These are phyloP conservation scores for Anabas testudineus DNA, from an alignment of 2,797 vertebrate genomes.

Conservation along the genomic window DNA sequence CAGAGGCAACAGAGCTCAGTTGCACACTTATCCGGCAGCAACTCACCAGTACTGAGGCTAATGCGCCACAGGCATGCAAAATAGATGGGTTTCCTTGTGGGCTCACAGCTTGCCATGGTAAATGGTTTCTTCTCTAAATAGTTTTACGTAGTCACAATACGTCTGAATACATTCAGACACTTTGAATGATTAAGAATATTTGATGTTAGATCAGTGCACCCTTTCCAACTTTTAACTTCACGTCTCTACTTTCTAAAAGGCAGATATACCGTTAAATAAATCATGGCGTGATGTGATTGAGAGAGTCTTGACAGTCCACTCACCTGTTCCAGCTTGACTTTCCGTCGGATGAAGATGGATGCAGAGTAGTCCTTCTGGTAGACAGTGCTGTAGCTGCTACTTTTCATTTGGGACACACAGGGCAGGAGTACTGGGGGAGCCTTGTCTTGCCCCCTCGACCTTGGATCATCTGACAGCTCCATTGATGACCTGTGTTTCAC, in stretches of 20 bases:
- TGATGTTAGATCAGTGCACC: no score
- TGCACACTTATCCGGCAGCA: conserved; percentile 36
- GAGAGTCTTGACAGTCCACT: conserved; percentile 61
- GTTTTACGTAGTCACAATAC: neutral
- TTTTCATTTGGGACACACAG: conserved; percentile 83
- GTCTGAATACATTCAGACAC: neutral
- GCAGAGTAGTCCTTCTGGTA: conserved; percentile 90
- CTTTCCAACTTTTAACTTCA: neutral
- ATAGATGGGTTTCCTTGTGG: conserved; percentile 27
- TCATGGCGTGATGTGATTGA: conserved; percentile 3
- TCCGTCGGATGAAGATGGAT: conserved; percentile 86
- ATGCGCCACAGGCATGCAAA: conserved; percentile 38
- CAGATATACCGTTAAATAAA: conserved; percentile 1
- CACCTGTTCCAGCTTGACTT: conserved; percentile 89
- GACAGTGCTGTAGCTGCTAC: conserved; percentile 86
- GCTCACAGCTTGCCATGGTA: neutral
- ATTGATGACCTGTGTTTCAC: conserved; percentile 70
- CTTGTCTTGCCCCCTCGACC: conserved; percentile 80
- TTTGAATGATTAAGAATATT: no score
- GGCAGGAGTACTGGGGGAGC: conserved; percentile 70
- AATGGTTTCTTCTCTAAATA: neutral
- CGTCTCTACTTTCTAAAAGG: neutral
- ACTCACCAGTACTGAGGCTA: conserved; percentile 31
- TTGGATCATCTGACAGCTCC: conserved; percentile 89
- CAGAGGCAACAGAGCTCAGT: conserved; percentile 48